Conservation (phyloP, 2,113 vertebrate genomes). For the Ageneiosus marmoratus region DNA sequence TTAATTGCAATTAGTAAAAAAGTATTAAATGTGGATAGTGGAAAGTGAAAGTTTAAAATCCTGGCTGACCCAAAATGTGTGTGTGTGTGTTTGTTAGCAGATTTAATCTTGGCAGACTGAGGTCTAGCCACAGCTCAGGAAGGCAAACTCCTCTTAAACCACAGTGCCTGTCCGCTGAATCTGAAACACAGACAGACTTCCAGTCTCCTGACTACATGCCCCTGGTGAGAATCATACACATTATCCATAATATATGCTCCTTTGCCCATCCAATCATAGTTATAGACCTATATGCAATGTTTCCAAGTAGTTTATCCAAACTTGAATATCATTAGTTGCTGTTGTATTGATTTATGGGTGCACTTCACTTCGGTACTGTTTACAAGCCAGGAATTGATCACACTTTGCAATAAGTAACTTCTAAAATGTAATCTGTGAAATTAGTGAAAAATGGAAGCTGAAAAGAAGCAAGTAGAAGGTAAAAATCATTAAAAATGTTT, state of each 20-base stretch:
- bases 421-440: too few species aligned
- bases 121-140: slow-evolving; percentile 72
- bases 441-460: too few species aligned
- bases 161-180: slow-evolving; percentile 74
- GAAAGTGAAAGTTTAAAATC: background rate
- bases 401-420: too few species aligned
- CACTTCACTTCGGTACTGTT: too few species aligned
- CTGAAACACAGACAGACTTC: slow-evolving; percentile 62
- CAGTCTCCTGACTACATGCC: slow-evolving; percentile 82
- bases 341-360: too few species aligned
- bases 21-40: background rate
- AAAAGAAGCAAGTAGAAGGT: too few species aligned
- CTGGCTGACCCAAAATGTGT: background rate
- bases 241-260: too few species aligned
- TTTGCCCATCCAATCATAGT: too few species aligned
- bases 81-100: slow-evolving; percentile 65
- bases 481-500: background rate
- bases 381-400: too few species aligned
- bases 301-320: too few species aligned
- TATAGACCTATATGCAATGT: too few species aligned
- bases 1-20: background rate
- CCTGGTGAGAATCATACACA: slow-evolving; percentile 78
- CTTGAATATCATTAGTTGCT: too few species aligned
- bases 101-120: slow-evolving; percentile 77
- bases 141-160: slow-evolving; percentile 77